These are phyloP conservation scores for Ptychochromis oligacanthus DNA, from an alignment of 2,113 vertebrate species.

Conservation along the genomic window DNA sequence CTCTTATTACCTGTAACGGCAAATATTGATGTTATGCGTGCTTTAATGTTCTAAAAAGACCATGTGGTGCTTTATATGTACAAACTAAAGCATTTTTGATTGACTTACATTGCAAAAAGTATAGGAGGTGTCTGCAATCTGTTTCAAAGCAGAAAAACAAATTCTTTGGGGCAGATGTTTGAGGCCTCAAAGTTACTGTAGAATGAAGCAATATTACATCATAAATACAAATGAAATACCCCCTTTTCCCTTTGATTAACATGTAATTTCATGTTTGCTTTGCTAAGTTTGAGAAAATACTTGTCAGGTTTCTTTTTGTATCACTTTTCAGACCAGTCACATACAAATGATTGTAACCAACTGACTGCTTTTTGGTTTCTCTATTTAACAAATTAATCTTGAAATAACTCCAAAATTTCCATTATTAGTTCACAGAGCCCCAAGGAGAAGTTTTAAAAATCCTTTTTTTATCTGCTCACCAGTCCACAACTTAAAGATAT, in stretches of 20 bases:
- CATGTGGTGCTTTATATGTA: background rate
- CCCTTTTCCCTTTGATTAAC: fast-evolving
- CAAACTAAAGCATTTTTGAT: background rate
- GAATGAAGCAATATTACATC: fast-evolving
- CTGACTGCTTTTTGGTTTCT: fast-evolving
- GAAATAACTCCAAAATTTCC: background rate
- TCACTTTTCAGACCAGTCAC: background rate
- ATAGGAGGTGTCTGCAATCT: background rate
- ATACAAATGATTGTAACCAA: background rate
- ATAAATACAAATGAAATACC: background rate
- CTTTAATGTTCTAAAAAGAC: background rate
- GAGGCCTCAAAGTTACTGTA: background rate
- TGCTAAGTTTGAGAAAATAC: fast-evolving
- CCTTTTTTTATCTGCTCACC: background rate
- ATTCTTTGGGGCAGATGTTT: background rate
- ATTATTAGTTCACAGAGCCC: background rate
- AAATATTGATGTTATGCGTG: conserved; percentile 17
- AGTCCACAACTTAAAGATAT: background rate
- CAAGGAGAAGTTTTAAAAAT: background rate
- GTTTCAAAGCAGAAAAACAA: background rate
- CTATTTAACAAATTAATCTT: background rate
- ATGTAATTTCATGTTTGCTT: too few relatives aligned
- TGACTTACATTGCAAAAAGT: background rate
- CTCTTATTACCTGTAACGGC: conserved; percentile 11
- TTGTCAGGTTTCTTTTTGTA: fast-evolving